These are phyloP conservation scores for Umimayanthus chanpuru DNA, from an alignment of 92 coral and sea anemone genomes.

Conservation along the genomic window DNA sequence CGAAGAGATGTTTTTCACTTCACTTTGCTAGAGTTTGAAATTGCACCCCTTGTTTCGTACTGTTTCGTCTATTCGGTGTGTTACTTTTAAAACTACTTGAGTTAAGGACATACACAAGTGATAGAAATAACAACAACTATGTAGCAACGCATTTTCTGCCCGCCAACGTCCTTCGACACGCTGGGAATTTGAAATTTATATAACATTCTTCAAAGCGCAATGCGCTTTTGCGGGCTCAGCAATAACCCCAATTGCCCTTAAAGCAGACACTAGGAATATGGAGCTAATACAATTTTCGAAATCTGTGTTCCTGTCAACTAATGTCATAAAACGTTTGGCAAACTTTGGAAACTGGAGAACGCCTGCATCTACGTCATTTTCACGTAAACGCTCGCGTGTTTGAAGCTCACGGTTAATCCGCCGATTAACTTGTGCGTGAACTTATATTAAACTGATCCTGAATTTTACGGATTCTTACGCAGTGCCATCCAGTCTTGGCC, in stretches of 20 bases:
- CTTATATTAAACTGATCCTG: neutral
- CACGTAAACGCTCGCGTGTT: neutral
- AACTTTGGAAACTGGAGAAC: neutral
- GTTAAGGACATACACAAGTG: neutral
- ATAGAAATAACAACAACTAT: neutral
- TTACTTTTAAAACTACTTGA: neutral
- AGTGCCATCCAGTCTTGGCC: neutral
- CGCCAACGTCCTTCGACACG: neutral
- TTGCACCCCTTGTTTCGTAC: neutral
- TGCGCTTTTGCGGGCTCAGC: neutral
- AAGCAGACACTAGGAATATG: neutral
- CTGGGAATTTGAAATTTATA: neutral
- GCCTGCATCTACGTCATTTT: neutral
- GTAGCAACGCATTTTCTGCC: neutral
- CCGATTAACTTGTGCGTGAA: neutral
- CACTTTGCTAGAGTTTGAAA: neutral
- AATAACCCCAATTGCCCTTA: conserved; percentile 31
- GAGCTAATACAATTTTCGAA: neutral
- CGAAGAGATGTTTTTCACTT: conserved; percentile 19
- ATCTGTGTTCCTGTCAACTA: neutral
- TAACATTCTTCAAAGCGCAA: neutral
- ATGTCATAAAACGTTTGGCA: neutral
- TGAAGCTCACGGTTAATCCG: too few species aligned
- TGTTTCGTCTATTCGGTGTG: neutral
- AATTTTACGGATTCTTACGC: neutral